Percentiles rank a stretch among this genome's conserved stretches.
These are phyloP conservation scores for Leucoraja erinaceus DNA, from an alignment of 2,113 vertebrate species.

Conservation along the genomic window DNA sequence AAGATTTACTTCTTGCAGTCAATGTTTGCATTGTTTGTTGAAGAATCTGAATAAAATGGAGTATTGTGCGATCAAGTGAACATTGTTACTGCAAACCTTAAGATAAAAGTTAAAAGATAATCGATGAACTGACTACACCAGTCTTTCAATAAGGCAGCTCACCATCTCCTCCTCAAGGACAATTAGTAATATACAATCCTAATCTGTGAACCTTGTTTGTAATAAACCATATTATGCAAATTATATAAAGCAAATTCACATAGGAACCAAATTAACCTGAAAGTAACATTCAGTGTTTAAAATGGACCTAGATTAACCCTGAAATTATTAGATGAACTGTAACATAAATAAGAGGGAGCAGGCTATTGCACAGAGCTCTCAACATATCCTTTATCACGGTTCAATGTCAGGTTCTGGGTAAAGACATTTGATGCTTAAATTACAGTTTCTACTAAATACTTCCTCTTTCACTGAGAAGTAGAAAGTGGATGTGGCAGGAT, in stretches of 20 bases:
- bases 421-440: not conserved
- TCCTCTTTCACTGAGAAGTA: not conserved
- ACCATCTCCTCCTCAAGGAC: too few species aligned
- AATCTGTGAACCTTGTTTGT: too few species aligned
- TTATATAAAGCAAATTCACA: not conserved
- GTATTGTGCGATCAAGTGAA: too few species aligned
- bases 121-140: too few species aligned
- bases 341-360: not conserved
- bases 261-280: not conserved
- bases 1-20: too few species aligned
- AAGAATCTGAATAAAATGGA: too few species aligned
- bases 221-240: not conserved
- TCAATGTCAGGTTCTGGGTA: not conserved
- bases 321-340: not conserved
- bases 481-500: conserved; percentile 14
- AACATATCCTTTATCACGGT: not conserved
- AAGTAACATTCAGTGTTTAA: not conserved
- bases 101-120: too few species aligned
- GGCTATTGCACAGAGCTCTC: not conserved
- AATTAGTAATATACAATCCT: not conserved
- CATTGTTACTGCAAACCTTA: too few species aligned
- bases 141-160: too few species aligned
- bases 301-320: not conserved
- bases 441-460: not conserved
- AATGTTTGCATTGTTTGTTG: too few species aligned